A percentile compares a stretch with the other conserved stretches of the same genome.
These are phyloP conservation scores for Ceyx margarethae DNA, from an alignment of 2,113 vertebrate species.

Conservation along the genomic window DNA sequence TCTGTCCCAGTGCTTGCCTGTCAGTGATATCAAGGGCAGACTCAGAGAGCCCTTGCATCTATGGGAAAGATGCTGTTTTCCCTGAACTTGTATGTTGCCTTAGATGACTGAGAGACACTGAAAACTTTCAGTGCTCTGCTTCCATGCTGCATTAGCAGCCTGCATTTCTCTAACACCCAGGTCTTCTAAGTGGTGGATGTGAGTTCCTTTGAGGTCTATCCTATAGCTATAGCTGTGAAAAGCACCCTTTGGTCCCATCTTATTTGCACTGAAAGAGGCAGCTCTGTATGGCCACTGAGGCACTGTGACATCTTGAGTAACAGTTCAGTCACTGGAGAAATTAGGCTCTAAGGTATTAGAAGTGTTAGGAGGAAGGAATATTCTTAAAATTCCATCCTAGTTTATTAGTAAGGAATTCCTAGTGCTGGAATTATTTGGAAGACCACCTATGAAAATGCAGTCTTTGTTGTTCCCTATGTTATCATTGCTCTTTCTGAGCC, in stretches of 20 bases:
- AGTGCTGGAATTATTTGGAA: background rate
- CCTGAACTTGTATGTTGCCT: background rate
- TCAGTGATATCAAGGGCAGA: background rate
- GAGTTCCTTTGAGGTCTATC: background rate
- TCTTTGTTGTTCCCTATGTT: background rate
- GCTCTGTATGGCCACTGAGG: background rate
- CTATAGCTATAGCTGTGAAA: background rate
- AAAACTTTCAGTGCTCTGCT: background rate
- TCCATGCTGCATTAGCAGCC: background rate
- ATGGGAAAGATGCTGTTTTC: background rate
- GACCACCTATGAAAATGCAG: background rate
- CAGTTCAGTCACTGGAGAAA: background rate
- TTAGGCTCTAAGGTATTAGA: background rate
- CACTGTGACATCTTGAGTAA: background rate
- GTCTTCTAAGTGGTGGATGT: background rate
- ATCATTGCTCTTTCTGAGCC: background rate
- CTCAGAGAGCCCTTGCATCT: rapidly evolving
- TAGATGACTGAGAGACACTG: background rate
- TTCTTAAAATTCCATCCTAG: background rate
- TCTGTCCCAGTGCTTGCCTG: background rate
- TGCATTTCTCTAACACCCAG: background rate
- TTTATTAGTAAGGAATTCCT: background rate
- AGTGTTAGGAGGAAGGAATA: background rate
- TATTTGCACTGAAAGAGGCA: background rate
- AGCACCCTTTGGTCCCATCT: background rate